Evolutionary conservation across 1,140 invertebrate genomes (phyloP), one percentile per base, ranked within the genome.

Genomic region (Drosophila orena): DNA sequence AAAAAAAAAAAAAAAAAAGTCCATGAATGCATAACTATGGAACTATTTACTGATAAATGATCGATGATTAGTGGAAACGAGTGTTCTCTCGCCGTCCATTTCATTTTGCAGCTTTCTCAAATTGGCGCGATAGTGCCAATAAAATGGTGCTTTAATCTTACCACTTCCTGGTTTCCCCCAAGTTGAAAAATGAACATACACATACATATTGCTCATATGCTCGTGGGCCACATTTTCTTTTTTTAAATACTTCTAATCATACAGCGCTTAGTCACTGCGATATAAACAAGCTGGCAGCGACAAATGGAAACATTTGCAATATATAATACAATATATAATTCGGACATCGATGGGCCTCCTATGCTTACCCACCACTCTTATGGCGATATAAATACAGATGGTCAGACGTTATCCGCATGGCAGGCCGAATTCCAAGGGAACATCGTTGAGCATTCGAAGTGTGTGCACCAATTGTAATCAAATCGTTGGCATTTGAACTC

Each of bases 401-500:
- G 62, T 27, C 52, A 17, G 50, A 15, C 12, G n/a, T 55, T 40
- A 56, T 56, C 50, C 56, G 57, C 35, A 11, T 7, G 34, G 34
- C 49, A 27, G 55, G 1, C 20, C 20, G 3, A 59, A 7, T 17
- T 49, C 15, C 35, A 55, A 50, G 17, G 15, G 40, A 54, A n/a
- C 17, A 14, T 6, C n/a, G 24, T 6, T 27, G 6, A 22, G 6
- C 11, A 22, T 17, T 17, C 27, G 22, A n/a, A 35, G 17, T 27
- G 27, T 17, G n/a, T 49, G 37, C n/a, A n/a, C 42, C 71, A 85
- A 77, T 85, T 74, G 34, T 68, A 65, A 77, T 85, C 56, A 71
- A 62, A 68, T 81, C 60, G 81, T 54, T 81, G 83, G 43, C 83
- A 50, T 54, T 79, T 86, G 83, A 86, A 88, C 81, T 79, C 46